Evolutionary conservation across 1,140 invertebrate species (phyloP).

Genomic region (Aphidius ervi): DNA sequence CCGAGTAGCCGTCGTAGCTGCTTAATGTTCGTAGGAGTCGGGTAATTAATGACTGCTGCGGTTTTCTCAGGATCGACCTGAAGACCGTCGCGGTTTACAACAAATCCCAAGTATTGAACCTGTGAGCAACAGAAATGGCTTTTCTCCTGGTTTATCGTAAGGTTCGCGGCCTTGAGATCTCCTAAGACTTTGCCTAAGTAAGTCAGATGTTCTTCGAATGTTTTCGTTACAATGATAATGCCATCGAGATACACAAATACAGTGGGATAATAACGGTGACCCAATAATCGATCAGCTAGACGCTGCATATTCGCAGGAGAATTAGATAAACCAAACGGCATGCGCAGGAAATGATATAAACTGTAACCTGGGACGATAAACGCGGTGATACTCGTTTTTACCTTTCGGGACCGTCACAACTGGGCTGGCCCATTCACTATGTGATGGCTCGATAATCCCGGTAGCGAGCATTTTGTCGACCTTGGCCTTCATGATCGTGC

Average conservation of each 20-base stretch:
- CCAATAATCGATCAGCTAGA: conserved; percentile 39
- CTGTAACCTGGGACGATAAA: conserved; percentile 33
- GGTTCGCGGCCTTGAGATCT: conserved; percentile 21
- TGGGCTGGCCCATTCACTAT: no score
- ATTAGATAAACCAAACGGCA: conserved; percentile 46
- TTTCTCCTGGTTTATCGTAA: conserved; percentile 34
- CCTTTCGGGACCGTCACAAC: no score
- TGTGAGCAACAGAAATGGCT: conserved; percentile 36
- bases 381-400: no score
- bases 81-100: conserved; percentile 37
- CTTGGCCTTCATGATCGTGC: no score
- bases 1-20: conserved; percentile 48
- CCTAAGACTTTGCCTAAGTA: conserved; percentile 27
- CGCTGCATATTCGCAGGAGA: conserved; percentile 39
- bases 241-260: conserved; percentile 38
- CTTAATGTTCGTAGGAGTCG: conserved; percentile 35
- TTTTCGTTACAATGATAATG: conserved; percentile 34
- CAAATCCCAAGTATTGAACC: conserved; percentile 41
- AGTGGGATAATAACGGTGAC: conserved; percentile 28
- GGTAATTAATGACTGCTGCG: conserved; percentile 24
- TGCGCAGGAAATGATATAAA: conserved; percentile 34
- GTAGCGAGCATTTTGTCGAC: no score
- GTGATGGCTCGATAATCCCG: no score
- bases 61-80: conserved; percentile 38
- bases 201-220: conserved; percentile 38